Conservation (phyloP, 2,797 vertebrate genomes). For the Hoplostethus atlanticus region DNA sequence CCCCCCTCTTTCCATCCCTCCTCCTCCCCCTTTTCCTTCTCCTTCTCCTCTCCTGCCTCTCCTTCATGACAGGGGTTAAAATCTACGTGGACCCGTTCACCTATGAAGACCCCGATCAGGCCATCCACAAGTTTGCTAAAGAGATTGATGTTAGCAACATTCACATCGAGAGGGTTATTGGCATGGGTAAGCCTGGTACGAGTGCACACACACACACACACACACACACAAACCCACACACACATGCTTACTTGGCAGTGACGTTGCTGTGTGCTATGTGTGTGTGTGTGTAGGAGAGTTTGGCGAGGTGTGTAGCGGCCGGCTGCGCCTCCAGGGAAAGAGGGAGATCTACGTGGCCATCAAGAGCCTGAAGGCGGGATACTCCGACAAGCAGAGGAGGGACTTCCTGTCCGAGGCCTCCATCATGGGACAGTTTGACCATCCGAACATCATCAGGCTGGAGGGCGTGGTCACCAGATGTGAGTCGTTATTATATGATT, state of each 20-base stretch:
- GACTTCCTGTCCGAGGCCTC: conserved; percentile 98
- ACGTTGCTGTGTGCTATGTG: conserved; percentile 42
- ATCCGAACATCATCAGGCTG: conserved; percentile 97
- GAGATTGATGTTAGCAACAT: conserved; percentile 98
- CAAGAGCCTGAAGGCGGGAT: conserved; percentile 97
- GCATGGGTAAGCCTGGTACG: conserved; percentile 91
- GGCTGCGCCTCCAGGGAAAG: conserved; percentile 94
- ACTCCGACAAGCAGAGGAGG: conserved; percentile 96
- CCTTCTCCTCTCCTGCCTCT: conserved; percentile 32
- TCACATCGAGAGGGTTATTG: conserved; percentile 99
- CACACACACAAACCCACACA: conserved; percentile 47
- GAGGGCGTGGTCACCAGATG: conserved; percentile 98
- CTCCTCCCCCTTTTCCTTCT: conserved; percentile 44
- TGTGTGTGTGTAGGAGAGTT: conserved; percentile 89
- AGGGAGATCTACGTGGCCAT: conserved; percentile 98
- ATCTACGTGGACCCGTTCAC: conserved; percentile 99
- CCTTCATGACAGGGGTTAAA: conserved; percentile 89
- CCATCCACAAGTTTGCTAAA: conserved; percentile 99
- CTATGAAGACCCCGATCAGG: conserved; percentile 98
- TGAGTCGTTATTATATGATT: conserved; percentile 74
- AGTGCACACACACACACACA: conserved; percentile 5
- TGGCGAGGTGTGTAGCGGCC: conserved; percentile 97
- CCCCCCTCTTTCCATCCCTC: conserved; percentile 15
- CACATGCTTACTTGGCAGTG: conserved; percentile 61
- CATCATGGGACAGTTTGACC: conserved; percentile 99